phyloP scores from a whole-genome alignment of 2,888 invertebrate genomes.

The Altica lythri region DNA sequence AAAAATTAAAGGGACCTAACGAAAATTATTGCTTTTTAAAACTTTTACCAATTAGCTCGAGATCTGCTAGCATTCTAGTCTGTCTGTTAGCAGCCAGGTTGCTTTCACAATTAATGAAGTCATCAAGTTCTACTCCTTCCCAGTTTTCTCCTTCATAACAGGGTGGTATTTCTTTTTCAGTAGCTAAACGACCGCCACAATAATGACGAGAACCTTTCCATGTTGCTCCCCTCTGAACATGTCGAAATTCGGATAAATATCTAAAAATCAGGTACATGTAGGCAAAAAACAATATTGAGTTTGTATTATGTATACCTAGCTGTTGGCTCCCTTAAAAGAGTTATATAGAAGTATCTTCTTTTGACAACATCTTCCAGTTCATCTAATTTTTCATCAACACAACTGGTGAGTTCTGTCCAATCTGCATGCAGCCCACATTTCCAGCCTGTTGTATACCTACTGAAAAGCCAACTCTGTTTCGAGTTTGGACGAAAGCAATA shows the following conservation, averaged over 20 bases:
- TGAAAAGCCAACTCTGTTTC: slow-evolving; percentile 96
- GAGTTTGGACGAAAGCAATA: slow-evolving; percentile 91
- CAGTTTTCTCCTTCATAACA: slow-evolving; percentile 80
- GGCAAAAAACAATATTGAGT: background rate
- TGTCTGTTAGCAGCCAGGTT: slow-evolving; percentile 97
- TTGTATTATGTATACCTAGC: slow-evolving; percentile 59
- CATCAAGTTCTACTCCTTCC: slow-evolving; percentile 86
- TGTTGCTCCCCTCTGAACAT: slow-evolving; percentile 95
- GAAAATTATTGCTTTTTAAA: too few relatives aligned
- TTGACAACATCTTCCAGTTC: slow-evolving; percentile 76
- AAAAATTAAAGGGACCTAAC: too few relatives aligned
- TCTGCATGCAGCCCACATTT: slow-evolving; percentile 98
- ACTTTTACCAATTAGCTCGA: slow-evolving; percentile 75
- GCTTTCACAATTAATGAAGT: slow-evolving; percentile 88
- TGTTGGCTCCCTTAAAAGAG: slow-evolving; percentile 92
- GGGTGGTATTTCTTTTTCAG: slow-evolving; percentile 80
- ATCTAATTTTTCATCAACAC: slow-evolving; percentile 90
- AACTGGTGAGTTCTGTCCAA: slow-evolving; percentile 94
- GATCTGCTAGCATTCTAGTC: slow-evolving; percentile 96
- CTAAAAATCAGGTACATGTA: too few relatives aligned
- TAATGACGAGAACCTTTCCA: slow-evolving; percentile 86
- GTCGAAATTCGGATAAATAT: slow-evolving; percentile 95
- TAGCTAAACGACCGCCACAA: slow-evolving; percentile 77
- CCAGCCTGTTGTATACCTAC: slow-evolving; percentile 96
- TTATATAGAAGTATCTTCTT: slow-evolving; percentile 90